Evolutionary conservation across 2,113 vertebrate genomes (phyloP).

Genomic region (Strix uralensis): DNA sequence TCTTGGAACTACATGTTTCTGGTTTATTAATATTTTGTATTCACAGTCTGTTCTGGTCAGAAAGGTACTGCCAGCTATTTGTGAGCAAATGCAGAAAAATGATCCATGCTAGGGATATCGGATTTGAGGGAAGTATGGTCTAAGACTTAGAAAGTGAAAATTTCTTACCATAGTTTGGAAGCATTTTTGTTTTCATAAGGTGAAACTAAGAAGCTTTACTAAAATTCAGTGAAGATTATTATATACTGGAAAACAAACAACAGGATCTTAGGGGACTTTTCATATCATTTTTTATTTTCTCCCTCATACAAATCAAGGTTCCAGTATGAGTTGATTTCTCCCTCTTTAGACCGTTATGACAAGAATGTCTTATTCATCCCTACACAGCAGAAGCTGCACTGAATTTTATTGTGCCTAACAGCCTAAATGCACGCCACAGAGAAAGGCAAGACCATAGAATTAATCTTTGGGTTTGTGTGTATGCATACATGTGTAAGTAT

Average conservation of each 20-base stretch:
- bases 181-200: not conserved
- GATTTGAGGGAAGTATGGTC: not conserved
- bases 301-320: not conserved
- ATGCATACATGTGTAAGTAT: rapidly evolving
- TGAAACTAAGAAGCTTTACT: not conserved
- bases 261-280: not conserved
- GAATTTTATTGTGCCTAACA: not conserved
- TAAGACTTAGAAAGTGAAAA: not conserved
- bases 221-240: not conserved
- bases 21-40: slow-evolving; percentile 73
- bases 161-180: not conserved
- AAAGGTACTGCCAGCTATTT: slow-evolving; percentile 36
- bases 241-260: not conserved
- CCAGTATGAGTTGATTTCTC: not conserved
- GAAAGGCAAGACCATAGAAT: not conserved
- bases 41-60: slow-evolving; percentile 31
- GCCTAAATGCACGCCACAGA: not conserved
- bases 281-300: not conserved
- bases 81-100: not conserved
- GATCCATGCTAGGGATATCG: not conserved
- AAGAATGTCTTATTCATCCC: not conserved
- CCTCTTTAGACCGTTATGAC: not conserved
- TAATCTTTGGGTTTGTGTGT: not conserved
- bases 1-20: slow-evolving; percentile 34
- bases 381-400: not conserved